A percentile compares a stretch with the other conserved stretches of the same genome.
phyloP scores from a whole-genome alignment of 1,140 invertebrate species.

The Penaeus japonicus region DNA sequence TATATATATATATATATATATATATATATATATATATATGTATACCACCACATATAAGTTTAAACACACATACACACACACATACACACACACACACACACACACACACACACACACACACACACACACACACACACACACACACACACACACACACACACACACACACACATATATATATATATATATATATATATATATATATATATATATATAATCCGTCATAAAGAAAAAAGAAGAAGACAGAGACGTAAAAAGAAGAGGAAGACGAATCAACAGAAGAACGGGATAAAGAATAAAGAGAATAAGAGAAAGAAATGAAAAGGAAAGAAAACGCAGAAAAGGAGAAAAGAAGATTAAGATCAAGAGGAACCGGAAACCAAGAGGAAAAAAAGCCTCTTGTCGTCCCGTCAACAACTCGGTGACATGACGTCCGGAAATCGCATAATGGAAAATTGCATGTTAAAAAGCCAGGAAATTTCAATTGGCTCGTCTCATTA shows the following conservation, averaged over 20 bases:
- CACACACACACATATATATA: neutral
- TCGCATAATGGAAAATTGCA: too few relatives aligned
- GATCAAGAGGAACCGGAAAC: neutral
- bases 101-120: neutral
- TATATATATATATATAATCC: neutral
- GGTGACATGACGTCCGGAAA: too few relatives aligned
- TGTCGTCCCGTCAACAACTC: too few relatives aligned
- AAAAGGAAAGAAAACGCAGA: neutral
- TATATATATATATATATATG: neutral
- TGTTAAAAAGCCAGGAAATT: too few relatives aligned
- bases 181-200: neutral
- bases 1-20: neutral
- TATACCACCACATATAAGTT: neutral
- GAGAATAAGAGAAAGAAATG: neutral
- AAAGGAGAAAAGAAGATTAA: neutral
- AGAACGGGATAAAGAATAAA: neutral
- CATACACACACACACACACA: neutral
- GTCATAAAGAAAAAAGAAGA: neutral
- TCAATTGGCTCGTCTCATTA: too few relatives aligned
- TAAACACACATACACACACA: neutral
- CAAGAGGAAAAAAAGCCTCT: neutral
- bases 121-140: conserved; percentile 20
- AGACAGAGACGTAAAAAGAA: neutral
- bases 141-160: neutral
- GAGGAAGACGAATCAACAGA: neutral